Percentiles rank a stretch among this genome's conserved stretches.
Evolutionary conservation across 1,140 invertebrate genomes (phyloP).

Genomic region (Pteromalus puparum): DNA sequence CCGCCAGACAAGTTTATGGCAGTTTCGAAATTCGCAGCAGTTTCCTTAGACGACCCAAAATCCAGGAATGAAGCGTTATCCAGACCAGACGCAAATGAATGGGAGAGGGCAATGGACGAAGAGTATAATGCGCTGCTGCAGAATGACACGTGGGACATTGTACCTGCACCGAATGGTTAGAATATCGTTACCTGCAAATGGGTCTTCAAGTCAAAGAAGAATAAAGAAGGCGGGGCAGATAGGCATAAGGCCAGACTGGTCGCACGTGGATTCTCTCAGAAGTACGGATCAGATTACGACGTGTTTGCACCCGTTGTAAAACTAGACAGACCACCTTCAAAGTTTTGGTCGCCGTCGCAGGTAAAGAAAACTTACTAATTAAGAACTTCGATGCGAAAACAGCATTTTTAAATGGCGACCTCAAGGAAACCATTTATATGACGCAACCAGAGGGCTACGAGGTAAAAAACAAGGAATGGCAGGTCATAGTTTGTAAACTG

Average conservation of each 20-base stretch:
- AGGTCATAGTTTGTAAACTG: neutral
- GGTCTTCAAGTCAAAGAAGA: slow-evolving; percentile 62
- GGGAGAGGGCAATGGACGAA: slow-evolving; percentile 19
- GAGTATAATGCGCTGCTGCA: slow-evolving; percentile 31
- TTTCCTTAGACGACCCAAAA: neutral
- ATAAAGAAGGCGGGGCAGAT: slow-evolving; percentile 47
- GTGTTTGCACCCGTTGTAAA: slow-evolving; percentile 4
- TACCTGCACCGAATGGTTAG: neutral
- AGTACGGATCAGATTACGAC: neutral
- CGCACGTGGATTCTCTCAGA: slow-evolving; percentile 54
- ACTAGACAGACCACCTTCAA: neutral
- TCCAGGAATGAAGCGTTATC: neutral
- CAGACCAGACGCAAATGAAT: slow-evolving; percentile 32
- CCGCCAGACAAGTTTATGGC: neutral
- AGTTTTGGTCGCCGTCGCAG: neutral
- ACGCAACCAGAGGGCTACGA: neutral
- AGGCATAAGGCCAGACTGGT: slow-evolving; percentile 62
- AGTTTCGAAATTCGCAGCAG: neutral
- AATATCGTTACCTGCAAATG: slow-evolving; percentile 54
- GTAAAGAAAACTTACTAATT: neutral
- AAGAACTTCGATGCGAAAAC: slow-evolving; percentile 13
- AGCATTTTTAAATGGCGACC: slow-evolving; percentile 25
- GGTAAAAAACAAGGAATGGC: neutral
- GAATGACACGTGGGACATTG: slow-evolving; percentile 45
- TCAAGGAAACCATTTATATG: slow-evolving; percentile 18